These are phyloP conservation scores for Strigamia maritima DNA, from an alignment of 2,888 invertebrate genomes.

Conservation along the genomic window DNA sequence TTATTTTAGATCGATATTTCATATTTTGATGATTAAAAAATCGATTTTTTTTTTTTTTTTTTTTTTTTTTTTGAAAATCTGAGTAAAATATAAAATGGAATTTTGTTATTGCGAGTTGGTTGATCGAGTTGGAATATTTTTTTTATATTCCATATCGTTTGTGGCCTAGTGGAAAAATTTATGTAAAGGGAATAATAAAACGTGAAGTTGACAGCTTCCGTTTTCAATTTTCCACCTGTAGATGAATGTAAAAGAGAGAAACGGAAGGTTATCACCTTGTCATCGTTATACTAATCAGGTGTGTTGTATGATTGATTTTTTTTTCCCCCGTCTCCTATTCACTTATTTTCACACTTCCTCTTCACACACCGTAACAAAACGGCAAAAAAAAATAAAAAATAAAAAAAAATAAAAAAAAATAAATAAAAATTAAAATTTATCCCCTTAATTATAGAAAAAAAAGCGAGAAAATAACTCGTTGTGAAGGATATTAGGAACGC, in stretches of 20 bases:
- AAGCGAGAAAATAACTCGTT: not conserved
- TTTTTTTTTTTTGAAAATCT: no score
- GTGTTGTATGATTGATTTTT: constrained; percentile 18
- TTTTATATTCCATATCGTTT: not conserved
- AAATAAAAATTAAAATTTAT: no score
- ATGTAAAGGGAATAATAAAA: constrained; percentile 1
- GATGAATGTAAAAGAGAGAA: not conserved
- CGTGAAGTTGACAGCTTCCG: not conserved
- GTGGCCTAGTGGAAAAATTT: not conserved
- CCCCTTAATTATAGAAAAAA: not conserved
- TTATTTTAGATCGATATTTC: not conserved
- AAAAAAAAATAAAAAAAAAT: not conserved
- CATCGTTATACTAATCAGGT: constrained; percentile 11
- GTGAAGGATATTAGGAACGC: not conserved
- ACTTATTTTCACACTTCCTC: constrained; percentile 13
- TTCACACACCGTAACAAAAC: no score
- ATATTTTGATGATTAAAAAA: not conserved
- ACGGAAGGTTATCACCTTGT: constrained; percentile 24
- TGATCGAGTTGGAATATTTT: not conserved
- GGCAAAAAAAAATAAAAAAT: not conserved
- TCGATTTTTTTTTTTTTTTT: not conserved
- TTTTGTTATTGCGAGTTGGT: no score
- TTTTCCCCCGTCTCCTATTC: not conserved
- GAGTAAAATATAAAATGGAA: no score
- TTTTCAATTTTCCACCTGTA: constrained; percentile 23